Evolutionary conservation across 2,888 invertebrate species (phyloP), one percentile per base, ranked within the genome.

Genomic region (Eilema griseolum): DNA sequence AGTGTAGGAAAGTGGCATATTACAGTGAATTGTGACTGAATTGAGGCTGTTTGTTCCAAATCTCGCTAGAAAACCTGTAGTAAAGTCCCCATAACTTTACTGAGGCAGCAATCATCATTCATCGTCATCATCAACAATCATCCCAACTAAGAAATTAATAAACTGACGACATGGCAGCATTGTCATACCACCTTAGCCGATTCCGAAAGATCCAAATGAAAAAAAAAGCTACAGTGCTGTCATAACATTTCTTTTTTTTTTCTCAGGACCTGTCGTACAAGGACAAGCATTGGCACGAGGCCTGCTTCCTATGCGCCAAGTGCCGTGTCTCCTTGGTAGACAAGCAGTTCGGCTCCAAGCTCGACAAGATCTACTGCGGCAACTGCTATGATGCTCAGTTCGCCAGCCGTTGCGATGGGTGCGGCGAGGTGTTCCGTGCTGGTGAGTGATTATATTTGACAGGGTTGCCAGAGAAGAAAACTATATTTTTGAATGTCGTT

Each of bases 221-320:
- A n/a, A n/a, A n/a, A n/a, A n/a, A n/a, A n/a, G n/a, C n/a, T n/a
- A n/a, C n/a, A n/a, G n/a, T 57, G 8, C 1, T 57, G 57, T 59
- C 57, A 14, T 26, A 31, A 20, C 28, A 20, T 16, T 16, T 28
- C 4, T 33, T 14, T 64, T 28, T 66, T 69, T 71, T 69, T 37
- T 70, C 71, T 11, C 96, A 99, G 99, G 99, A 99, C 96, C 97
- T 99, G 95, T 99, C 99, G 83, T 99, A 99, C 97, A 99, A 99
- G 96, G 99, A 99, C 95, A 99, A 99, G 96, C 99, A 99, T 95
- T 99, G 99, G 99, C 99, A 99, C 95, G 99, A 99, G 95, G 98
- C 98, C 67, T 99, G 99, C 94, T 99, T 99, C 97, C 97, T 99
- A 88, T 99, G 99, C 96, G 98, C 97, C 94, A 99, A 99, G 96